Conservation (phyloP, 2,888 invertebrate species). For the Acronicta leporina region DNA sequence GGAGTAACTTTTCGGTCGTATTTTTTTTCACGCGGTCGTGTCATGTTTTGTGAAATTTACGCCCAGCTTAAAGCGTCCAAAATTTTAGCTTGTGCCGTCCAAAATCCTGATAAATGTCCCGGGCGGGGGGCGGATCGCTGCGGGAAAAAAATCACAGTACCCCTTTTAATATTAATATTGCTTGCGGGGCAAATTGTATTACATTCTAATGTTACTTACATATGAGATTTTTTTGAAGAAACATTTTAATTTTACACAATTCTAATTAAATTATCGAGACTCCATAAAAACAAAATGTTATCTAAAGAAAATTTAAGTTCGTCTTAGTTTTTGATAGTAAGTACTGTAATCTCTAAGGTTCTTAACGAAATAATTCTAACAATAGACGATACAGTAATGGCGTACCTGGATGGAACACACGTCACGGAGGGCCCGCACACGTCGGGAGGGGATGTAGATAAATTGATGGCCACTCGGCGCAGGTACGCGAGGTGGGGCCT, state of each 20-base stretch:
- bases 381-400: constrained; percentile 72
- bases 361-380: constrained; percentile 38
- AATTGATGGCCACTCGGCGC: constrained; percentile 79
- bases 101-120: constrained; percentile 91
- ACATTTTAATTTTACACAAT: not conserved
- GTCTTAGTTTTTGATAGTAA: too few relatives aligned
- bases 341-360: not conserved
- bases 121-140: constrained; percentile 72
- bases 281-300: not conserved
- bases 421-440: constrained; percentile 70
- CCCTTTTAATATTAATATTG: constrained; percentile 77
- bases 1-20: constrained; percentile 70
- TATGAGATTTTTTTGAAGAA: constrained; percentile 11
- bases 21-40: constrained; percentile 77
- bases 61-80: constrained; percentile 87
- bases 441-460: constrained; percentile 75
- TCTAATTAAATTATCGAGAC: not conserved
- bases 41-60: constrained; percentile 88
- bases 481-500: constrained; percentile 76
- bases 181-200: constrained; percentile 66
- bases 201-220: constrained; percentile 55
- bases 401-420: constrained; percentile 65
- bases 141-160: constrained; percentile 75
- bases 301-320: too few relatives aligned
- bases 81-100: constrained; percentile 90